Percentiles rank a stretch among this genome's conserved stretches.
These are phyloP conservation scores for Liolophura sinensis DNA, from an alignment of 1,140 invertebrate species.

Conservation along the genomic window DNA sequence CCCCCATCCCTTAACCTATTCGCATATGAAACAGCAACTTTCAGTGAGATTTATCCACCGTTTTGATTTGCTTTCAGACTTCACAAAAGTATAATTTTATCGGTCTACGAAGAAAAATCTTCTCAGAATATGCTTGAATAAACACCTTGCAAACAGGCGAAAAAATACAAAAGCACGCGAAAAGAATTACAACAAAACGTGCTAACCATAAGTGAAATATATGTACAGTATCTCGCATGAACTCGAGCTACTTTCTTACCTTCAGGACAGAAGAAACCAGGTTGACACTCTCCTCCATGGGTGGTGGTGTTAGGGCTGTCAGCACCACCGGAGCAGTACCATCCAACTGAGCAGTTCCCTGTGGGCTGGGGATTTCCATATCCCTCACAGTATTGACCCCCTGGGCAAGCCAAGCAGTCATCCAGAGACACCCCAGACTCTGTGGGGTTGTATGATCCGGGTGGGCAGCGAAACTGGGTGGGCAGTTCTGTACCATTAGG, in stretches of 20 bases:
- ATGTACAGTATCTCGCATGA: background rate
- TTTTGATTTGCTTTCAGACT: no score
- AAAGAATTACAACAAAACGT: background rate
- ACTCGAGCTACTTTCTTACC: slow-evolving; percentile 20
- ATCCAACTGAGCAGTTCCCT: slow-evolving; percentile 49
- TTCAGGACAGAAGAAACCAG: slow-evolving; percentile 48
- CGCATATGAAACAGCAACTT: no score
- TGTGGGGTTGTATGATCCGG: slow-evolving; percentile 48
- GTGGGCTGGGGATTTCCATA: slow-evolving; percentile 43
- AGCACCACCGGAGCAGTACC: slow-evolving; percentile 47
- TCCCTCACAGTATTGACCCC: slow-evolving; percentile 48
- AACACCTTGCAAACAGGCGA: no score
- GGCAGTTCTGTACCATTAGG: slow-evolving; percentile 41
- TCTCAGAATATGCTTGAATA: no score
- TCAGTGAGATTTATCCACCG: no score
- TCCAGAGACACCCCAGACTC: slow-evolving; percentile 18
- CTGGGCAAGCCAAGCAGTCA: slow-evolving; percentile 44
- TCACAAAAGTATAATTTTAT: no score
- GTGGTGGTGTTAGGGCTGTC: slow-evolving; percentile 42
- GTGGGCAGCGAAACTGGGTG: slow-evolving; percentile 40
- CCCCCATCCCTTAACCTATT: no score
- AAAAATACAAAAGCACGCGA: background rate
- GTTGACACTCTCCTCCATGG: slow-evolving; percentile 44
- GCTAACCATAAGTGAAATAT: background rate
- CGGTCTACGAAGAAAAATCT: no score